Base-by-base conservation (phyloP, 2,113 vertebrate species). In the Nothocercus nigrocapillus region DNA sequence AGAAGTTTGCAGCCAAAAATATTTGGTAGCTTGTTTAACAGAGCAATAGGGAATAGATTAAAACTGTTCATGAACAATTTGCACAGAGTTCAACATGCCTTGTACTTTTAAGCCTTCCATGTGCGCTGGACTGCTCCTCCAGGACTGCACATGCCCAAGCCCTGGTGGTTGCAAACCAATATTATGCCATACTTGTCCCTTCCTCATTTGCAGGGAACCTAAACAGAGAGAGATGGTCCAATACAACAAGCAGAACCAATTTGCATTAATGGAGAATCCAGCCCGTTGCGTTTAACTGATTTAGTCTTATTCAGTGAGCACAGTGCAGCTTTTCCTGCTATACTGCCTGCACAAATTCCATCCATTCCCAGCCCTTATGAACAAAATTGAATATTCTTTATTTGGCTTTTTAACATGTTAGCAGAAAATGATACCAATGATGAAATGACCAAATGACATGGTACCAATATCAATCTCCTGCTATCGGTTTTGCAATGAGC, bases 391-490 rank as follows among this genome's bases (percentile, higher is more conserved):
- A 27, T 73, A 36, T 58, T 82, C 2, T 64, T 78, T 67, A 36
- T 51, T 64, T 40, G 18, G 1, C 19, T 85, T 93, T 90, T 78
- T 78, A 44, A 40, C 13, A 25, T 27, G 0, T 0, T 61, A 68
- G 24, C 11, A 83, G 61, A 88, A 56, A 56, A 28, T 30, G 28
- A 30, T 30, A 56, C 27, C 54, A 56, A 16, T 56, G 54, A 30
- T 30, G 28, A 56, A 56, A 56, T 30, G 54, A 56, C 54, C 28
- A 80, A 92, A 66, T 24, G 0, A 27, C 20, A 6, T 13, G 12
- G 32, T 53, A 61, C 8, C 25, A 27, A 20, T 42, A 49, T 53
- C 49, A 45, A 38, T 24, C 38, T 68, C 30, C 40, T 45, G 24
- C 17, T 64, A 17, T 27, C 16, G 25, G 8, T 81, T 84, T 77